Evolutionary conservation across 2,797 vertebrate genomes (phyloP).

Genomic region (Cebuella pygmaea): DNA sequence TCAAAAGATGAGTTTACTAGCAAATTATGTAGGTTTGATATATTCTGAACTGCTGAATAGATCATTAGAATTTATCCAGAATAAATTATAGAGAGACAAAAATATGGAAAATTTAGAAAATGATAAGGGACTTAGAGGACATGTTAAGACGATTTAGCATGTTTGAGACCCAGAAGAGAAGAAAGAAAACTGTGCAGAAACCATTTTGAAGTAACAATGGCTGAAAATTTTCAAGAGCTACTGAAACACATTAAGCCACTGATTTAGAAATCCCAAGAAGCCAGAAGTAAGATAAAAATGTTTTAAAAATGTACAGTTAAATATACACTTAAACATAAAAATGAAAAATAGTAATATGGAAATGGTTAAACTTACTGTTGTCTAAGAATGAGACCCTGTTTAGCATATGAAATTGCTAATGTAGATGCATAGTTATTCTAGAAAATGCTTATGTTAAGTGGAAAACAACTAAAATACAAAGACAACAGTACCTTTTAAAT

Average conservation of each 20-base stretch:
- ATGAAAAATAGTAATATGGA: not conserved
- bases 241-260: not conserved
- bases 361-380: not conserved
- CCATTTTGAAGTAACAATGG: not conserved
- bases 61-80: not conserved
- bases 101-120: not conserved
- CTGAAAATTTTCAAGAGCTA: not conserved
- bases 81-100: not conserved
- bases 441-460: not conserved
- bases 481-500: not conserved
- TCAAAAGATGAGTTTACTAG: not conserved
- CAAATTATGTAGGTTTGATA: not conserved
- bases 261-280: constrained; percentile 1
- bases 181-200: not conserved
- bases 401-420: not conserved
- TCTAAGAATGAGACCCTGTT: not conserved
- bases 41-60: not conserved
- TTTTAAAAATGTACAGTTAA: not conserved
- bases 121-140: not conserved
- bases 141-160: not conserved
- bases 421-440: not conserved
- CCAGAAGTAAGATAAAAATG: not conserved
- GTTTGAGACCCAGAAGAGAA: not conserved
- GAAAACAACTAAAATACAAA: not conserved
- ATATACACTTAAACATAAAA: not conserved